These are phyloP conservation scores for Sebastiscus tertius DNA, from an alignment of 2,797 vertebrate species.

Conservation along the genomic window DNA sequence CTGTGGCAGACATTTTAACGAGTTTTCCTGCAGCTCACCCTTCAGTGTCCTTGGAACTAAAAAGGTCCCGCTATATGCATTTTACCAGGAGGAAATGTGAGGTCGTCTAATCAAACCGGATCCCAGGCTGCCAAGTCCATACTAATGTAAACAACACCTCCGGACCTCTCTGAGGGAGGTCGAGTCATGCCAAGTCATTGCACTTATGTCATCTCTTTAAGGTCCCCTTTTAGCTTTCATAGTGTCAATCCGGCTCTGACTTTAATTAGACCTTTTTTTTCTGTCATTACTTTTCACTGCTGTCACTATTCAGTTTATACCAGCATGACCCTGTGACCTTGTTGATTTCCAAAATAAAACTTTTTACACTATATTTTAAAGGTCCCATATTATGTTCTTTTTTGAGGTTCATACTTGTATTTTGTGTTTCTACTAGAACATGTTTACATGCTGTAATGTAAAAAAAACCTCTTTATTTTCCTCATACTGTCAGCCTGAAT, in stretches of 20 bases:
- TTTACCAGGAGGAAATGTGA: constrained; percentile 59
- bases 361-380: not conserved
- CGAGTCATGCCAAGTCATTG: constrained; percentile 57
- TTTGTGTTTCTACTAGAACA: no score
- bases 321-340: not conserved
- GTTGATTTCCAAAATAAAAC: not conserved
- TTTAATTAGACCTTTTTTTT: constrained; percentile 23
- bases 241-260: constrained; percentile 37
- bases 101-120: constrained; percentile 52
- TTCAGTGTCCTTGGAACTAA: constrained; percentile 76
- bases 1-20: constrained; percentile 73
- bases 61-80: constrained; percentile 62
- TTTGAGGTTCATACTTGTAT: no score
- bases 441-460: no score
- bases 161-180: constrained; percentile 34
- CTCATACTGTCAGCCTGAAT: no score
- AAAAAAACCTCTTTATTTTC: no score
- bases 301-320: not conserved
- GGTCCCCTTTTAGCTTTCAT: constrained; percentile 32
- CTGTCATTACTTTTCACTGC: constrained; percentile 11
- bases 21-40: constrained; percentile 62
- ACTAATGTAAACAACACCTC: constrained; percentile 78
- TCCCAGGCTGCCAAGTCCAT: constrained; percentile 65
- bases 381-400: no score
- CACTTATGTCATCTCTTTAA: constrained; percentile 55